Percentiles rank a stretch among this genome's conserved stretches.
Evolutionary conservation across 2,888 invertebrate species (phyloP).

Genomic region (Pseudeuparius sepicola): DNA sequence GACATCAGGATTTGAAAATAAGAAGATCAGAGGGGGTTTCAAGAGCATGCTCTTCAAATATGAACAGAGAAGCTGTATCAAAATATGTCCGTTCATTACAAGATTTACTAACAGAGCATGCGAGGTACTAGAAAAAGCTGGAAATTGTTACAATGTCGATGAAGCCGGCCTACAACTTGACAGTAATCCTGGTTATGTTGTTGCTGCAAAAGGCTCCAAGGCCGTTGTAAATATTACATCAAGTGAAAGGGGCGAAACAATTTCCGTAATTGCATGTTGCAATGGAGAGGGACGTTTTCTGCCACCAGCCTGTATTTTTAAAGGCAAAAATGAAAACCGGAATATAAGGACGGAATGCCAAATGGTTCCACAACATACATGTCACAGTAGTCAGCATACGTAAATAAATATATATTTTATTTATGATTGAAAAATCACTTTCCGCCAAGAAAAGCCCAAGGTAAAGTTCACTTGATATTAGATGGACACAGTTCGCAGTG

Average conservation of each 20-base stretch:
- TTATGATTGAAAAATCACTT: slow-evolving; percentile 18
- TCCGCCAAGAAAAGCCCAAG: slow-evolving; percentile 5
- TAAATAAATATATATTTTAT: slow-evolving; percentile 14
- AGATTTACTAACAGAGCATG: neutral
- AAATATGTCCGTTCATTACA: slow-evolving; percentile 3
- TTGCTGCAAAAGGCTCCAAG: slow-evolving; percentile 6
- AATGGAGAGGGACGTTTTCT: slow-evolving; percentile 16
- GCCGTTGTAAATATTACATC: slow-evolving; percentile 6
- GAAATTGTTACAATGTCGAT: slow-evolving; percentile 7
- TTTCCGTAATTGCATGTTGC: slow-evolving; percentile 12
- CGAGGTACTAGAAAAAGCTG: slow-evolving; percentile 5
- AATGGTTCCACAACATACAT: slow-evolving; percentile 19
- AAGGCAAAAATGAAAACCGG: slow-evolving; percentile 22
- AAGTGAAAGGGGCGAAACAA: slow-evolving; percentile 9
- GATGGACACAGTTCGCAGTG: no score
- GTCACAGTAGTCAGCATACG: slow-evolving; percentile 21
- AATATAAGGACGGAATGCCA: slow-evolving; percentile 20
- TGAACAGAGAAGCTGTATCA: neutral
- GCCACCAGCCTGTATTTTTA: slow-evolving; percentile 18
- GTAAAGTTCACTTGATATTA: no score
- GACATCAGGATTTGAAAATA: neutral
- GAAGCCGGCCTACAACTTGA: slow-evolving; percentile 6
- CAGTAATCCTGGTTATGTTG: slow-evolving; percentile 6
- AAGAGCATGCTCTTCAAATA: neutral
- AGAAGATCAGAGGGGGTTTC: slow-evolving; percentile 8